Conservation (phyloP, 2,113 vertebrate genomes). For the Muntiacus reevesi region DNA sequence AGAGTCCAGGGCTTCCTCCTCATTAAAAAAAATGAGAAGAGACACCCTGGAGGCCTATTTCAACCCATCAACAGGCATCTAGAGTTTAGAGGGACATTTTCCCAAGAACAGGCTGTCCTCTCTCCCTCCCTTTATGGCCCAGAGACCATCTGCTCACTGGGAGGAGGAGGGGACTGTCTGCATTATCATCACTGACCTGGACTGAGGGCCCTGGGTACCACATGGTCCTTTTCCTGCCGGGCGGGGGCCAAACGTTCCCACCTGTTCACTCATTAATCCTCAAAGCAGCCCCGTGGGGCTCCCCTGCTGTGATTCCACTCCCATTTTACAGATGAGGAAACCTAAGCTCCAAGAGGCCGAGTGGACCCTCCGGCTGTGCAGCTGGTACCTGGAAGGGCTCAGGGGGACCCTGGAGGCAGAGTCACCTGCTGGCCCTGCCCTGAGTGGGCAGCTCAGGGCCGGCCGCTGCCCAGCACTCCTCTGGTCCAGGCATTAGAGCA, state of each 20-base stretch:
- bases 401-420: fast-evolving
- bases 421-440: too few relatives aligned
- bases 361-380: fast-evolving
- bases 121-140: too few relatives aligned
- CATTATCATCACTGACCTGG: neutral
- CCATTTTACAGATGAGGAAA: neutral
- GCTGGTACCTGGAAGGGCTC: too few relatives aligned
- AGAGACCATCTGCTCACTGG: fast-evolving
- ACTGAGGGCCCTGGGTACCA: fast-evolving
- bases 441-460: fast-evolving
- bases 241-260: fast-evolving
- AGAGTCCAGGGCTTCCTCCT: too few relatives aligned
- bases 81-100: too few relatives aligned
- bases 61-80: fast-evolving
- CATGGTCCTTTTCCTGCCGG: fast-evolving
- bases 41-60: neutral
- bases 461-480: fast-evolving
- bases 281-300: neutral
- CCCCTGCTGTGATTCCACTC: neutral
- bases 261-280: neutral
- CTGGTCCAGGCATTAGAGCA: too few relatives aligned
- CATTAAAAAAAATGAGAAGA: neutral
- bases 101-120: too few relatives aligned
- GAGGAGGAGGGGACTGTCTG: neutral
- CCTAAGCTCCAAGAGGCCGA: fast-evolving